A percentile compares a stretch with the other conserved stretches of the same genome.
phyloP scores from a whole-genome alignment of 2,113 vertebrate genomes.

The Platysternon megacephalum region DNA sequence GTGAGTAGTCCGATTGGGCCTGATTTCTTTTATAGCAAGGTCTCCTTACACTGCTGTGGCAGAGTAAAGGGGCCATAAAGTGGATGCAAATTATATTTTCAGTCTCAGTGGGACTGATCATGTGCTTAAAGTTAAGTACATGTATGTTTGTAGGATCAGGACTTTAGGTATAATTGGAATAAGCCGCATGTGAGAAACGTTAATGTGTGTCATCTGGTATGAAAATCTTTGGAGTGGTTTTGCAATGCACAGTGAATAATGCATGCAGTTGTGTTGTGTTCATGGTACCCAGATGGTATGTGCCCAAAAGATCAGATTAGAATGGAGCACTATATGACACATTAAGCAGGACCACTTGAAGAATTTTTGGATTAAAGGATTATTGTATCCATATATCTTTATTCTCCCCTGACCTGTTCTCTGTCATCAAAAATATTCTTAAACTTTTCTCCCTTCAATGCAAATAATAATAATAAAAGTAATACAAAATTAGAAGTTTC shows the following conservation, averaged over 20 bases:
- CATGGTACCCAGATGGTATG: not conserved
- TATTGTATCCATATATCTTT: not conserved
- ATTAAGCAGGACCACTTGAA: not conserved
- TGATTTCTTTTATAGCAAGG: slow-evolving; percentile 14
- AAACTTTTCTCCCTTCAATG: not conserved
- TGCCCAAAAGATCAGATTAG: not conserved
- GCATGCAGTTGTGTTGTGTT: not conserved
- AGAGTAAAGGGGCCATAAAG: not conserved
- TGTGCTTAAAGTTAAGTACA: not conserved
- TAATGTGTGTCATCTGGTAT: not conserved
- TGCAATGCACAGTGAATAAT: not conserved
- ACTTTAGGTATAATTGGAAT: not conserved
- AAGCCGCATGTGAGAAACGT: not conserved
- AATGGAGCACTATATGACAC: not conserved
- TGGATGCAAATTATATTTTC: not conserved
- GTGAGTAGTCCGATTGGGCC: slow-evolving; percentile 12
- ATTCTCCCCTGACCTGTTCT: not conserved
- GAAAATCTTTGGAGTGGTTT: not conserved
- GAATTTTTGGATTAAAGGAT: not conserved
- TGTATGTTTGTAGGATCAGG: not conserved
- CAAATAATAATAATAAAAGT: not conserved
- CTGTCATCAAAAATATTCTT: not conserved
- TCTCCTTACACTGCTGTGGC: not conserved
- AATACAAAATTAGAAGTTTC: not conserved
- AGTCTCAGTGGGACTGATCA: not conserved